These are phyloP conservation scores for Chaetodon auriga DNA, from an alignment of 2,113 vertebrate species.

Conservation along the genomic window DNA sequence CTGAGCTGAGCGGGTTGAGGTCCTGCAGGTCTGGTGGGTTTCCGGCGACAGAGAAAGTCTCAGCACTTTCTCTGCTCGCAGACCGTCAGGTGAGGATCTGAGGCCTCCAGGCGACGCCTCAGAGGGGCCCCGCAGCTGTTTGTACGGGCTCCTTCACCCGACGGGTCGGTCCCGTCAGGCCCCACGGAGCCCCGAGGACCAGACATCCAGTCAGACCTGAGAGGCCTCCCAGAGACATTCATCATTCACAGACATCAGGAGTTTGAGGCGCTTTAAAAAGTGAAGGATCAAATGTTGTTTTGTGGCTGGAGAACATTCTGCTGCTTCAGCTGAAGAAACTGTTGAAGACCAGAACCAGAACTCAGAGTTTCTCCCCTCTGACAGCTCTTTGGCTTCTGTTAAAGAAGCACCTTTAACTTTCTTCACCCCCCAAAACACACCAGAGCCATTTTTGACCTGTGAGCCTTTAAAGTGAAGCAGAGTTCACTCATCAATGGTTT, in stretches of 20 bases:
- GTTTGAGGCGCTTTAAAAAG: too few relatives aligned
- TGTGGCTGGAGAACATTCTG: too few relatives aligned
- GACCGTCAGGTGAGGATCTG: not conserved
- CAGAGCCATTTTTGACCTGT: too few relatives aligned
- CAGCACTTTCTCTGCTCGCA: not conserved
- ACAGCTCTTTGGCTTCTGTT: too few relatives aligned
- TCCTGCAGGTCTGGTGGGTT: conserved; percentile 7
- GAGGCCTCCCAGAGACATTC: not conserved
- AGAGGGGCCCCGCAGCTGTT: not conserved
- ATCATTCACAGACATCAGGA: not conserved
- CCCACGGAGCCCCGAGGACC: not conserved
- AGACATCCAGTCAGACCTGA: not conserved
- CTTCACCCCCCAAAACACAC: too few relatives aligned
- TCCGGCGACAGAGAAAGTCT: not conserved
- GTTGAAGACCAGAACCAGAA: too few relatives aligned
- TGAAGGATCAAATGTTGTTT: too few relatives aligned
- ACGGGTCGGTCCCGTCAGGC: conserved; percentile 4
- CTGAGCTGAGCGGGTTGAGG: not conserved
- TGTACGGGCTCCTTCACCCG: not conserved
- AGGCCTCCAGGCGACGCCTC: not conserved
- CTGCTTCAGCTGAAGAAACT: too few relatives aligned
- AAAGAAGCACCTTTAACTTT: too few relatives aligned
- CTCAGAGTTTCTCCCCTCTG: too few relatives aligned
- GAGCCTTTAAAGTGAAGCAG: too few relatives aligned
- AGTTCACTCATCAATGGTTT: too few relatives aligned